Evolutionary conservation across 2,113 vertebrate genomes (phyloP), one percentile per base, ranked within the genome.

Genomic region (Capreolus pygargus): DNA sequence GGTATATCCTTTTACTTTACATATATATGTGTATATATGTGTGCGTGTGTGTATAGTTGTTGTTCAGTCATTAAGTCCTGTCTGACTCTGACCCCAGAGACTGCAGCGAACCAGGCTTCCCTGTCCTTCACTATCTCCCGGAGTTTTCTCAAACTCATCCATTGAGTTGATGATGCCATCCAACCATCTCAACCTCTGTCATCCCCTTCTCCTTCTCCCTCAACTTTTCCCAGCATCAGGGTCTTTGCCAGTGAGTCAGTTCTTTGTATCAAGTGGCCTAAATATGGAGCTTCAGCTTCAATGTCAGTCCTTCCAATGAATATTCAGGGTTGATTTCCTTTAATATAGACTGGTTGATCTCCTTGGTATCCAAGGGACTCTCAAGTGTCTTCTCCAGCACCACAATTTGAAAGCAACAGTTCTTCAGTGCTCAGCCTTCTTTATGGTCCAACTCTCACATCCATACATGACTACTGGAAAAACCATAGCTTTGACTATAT

Each of bases 21-120:
- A 16, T 25, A 45, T 55, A 25, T 52, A 10, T 36, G 0, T 61
- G 0, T 60, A 5, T 30, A 14, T 60, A 0, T 61, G 2, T 60
- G 12, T 60, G 12, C 14, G 13, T 30, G 2, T 30, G 50, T 50
- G 50, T 52, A 4, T 52, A 64, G 30, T 33, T 64, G 5, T 17
- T 64, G 64, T 67, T 36, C 64, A n/a, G 33, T 19, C 33, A n/a
- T 17, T n/a, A 36, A 67, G 64, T 67, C 33, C 28, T 67, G 16
- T 67, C 33, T n/a, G n/a, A 36, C 64, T 70, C 64, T 70, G 8
- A 70, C 9, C 8, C 9, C n/a, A 19, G 8, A 19, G 64, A 36
- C 17, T 70, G 17, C 16, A n/a, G 16, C 16, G 4, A 17, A n/a
- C 16, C 33, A 36, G 64, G 8, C 33, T n/a, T 67, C 64, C 33